A percentile compares a stretch with the other conserved stretches of the same genome.
These are phyloP conservation scores for Yponomeuta sedellus DNA, from an alignment of 2,888 invertebrate genomes.

Conservation along the genomic window DNA sequence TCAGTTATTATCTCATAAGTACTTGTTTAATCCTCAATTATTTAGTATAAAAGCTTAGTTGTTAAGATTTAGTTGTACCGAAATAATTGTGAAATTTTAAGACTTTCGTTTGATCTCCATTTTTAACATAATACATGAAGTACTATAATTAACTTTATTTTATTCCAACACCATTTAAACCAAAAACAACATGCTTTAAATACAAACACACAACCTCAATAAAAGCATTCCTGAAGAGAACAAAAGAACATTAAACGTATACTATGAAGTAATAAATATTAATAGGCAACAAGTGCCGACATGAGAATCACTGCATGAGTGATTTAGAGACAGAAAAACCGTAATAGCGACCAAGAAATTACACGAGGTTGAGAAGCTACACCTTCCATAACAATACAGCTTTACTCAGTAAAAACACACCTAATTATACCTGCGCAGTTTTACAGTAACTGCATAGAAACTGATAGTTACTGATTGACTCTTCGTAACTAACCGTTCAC, in stretches of 20 bases:
- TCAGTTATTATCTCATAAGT: not conserved
- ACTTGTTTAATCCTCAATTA: not conserved
- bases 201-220: too few relatives aligned
- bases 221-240: constrained; percentile 16
- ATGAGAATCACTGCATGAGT: not conserved
- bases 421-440: too few relatives aligned
- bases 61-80: not conserved
- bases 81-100: constrained; percentile 50
- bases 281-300: not conserved
- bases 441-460: too few relatives aligned
- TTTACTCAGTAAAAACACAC: too few relatives aligned
- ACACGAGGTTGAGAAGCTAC: too few relatives aligned
- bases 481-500: too few relatives aligned
- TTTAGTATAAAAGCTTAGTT: constrained; percentile 5
- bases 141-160: not conserved
- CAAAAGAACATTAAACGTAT: not conserved
- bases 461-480: too few relatives aligned
- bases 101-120: constrained; percentile 74
- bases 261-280: not conserved
- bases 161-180: constrained; percentile 5
- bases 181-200: too few relatives aligned
- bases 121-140: constrained; percentile 30
- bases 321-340: not conserved
- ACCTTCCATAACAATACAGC: too few relatives aligned
- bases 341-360: not conserved